Evolutionary conservation across 64 coral and sea anemone species (phyloP).

Genomic region (Catalaphyllia jardinei): DNA sequence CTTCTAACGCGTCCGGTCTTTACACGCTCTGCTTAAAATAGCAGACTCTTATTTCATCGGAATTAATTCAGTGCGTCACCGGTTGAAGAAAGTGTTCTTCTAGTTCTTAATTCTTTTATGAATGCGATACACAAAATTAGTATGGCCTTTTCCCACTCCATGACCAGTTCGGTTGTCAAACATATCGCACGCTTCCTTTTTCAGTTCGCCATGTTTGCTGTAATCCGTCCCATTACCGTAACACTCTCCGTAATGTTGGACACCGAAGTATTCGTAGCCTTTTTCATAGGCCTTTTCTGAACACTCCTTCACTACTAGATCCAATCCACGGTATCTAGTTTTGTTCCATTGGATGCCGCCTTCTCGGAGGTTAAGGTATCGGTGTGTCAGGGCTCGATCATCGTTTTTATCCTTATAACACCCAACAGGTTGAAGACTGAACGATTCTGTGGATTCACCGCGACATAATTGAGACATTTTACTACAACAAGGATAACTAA

Average conservation of each 20-base stretch:
- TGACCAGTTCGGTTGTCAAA: neutral
- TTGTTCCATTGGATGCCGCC: no score
- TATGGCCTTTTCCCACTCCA: conserved; percentile 15
- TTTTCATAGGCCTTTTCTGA: conserved; percentile 47
- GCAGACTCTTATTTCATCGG: no score
- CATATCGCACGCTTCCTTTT: neutral
- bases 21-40: no score
- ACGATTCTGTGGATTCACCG: neutral
- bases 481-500: neutral
- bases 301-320: conserved; percentile 54
- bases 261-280: conserved; percentile 56
- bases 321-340: neutral
- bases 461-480: neutral
- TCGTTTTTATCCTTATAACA: neutral
- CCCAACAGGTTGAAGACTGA: neutral
- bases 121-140: conserved; percentile 60
- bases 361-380: no score
- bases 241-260: conserved; percentile 70
- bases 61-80: no score
- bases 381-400: conserved; percentile 32
- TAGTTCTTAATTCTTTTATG: no score
- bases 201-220: conserved; percentile 11
- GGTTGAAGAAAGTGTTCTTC: no score
- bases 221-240: conserved; percentile 19
- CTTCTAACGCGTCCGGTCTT: no score